These are phyloP conservation scores for Liopterus haemorrhoidalis DNA, from an alignment of 2,888 invertebrate species.

Conservation along the genomic window DNA sequence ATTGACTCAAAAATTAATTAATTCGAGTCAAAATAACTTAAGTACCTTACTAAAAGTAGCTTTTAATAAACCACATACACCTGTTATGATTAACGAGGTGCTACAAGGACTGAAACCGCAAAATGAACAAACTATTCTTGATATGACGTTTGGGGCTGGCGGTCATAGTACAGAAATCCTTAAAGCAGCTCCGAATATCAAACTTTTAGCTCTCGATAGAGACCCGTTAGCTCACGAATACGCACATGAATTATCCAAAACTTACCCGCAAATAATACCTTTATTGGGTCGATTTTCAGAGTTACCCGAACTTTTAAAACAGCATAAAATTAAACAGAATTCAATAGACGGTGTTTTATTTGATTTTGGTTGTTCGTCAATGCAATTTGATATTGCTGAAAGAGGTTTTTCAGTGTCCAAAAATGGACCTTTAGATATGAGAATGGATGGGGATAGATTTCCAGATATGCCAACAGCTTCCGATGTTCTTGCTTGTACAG, in stretches of 20 bases:
- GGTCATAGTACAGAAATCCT: slow-evolving; percentile 78
- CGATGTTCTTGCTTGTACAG: slow-evolving; percentile 74
- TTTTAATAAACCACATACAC: slow-evolving; percentile 52
- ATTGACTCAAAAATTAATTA: too few relatives aligned
- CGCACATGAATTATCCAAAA: slow-evolving; percentile 58
- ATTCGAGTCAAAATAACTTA: slow-evolving; percentile 19
- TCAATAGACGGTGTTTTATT: slow-evolving; percentile 83
- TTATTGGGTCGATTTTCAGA: slow-evolving; percentile 85
- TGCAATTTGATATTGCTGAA: slow-evolving; percentile 79
- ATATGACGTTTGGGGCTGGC: slow-evolving; percentile 96
- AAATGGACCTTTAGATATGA: slow-evolving; percentile 89
- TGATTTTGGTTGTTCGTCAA: slow-evolving; percentile 92
- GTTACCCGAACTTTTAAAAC: slow-evolving; percentile 60
- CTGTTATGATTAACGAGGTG: slow-evolving; percentile 70
- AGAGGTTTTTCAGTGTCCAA: slow-evolving; percentile 82
- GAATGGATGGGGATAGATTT: slow-evolving; percentile 78
- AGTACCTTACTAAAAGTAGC: slow-evolving; percentile 37
- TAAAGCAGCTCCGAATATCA: slow-evolving; percentile 56
- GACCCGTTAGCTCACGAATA: slow-evolving; percentile 73
- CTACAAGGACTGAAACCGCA: slow-evolving; percentile 60
- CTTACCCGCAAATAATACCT: slow-evolving; percentile 72
- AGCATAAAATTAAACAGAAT: slow-evolving; percentile 53
- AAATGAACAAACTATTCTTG: slow-evolving; percentile 64
- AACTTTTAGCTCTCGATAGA: slow-evolving; percentile 77
- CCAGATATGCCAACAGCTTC: slow-evolving; percentile 74